Conservation (phyloP, 1,140 invertebrate species). For the Drosophila repleta region DNA sequence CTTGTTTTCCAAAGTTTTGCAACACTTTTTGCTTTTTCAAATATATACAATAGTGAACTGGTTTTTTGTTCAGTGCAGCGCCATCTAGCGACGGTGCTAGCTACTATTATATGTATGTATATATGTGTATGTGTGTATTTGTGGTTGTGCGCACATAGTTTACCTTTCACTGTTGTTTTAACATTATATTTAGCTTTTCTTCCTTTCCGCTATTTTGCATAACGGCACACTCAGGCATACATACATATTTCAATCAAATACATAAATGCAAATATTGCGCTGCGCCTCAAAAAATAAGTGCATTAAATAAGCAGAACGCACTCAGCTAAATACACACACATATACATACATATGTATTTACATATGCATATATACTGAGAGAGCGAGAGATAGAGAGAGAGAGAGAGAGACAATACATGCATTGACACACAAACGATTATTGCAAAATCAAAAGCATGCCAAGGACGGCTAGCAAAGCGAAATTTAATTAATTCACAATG, state of each 20-base stretch:
- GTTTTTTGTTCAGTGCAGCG: constrained; percentile 51
- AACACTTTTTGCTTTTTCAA: constrained; percentile 55
- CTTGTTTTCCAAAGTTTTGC: constrained; percentile 62
- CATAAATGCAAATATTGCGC: constrained; percentile 64
- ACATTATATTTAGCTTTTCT: constrained; percentile 10
- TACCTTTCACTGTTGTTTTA: constrained; percentile 36
- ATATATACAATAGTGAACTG: constrained; percentile 45
- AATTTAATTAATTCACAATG: constrained; percentile 77
- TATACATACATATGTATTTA: constrained; percentile 1
- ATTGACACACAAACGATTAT: constrained; percentile 32
- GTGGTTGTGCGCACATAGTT: not conserved
- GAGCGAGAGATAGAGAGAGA: too few species aligned
- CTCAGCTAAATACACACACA: constrained; percentile 45
- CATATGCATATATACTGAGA: too few species aligned
- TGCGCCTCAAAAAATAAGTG: constrained; percentile 47
- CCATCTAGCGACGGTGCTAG: constrained; percentile 45
- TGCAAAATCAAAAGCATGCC: constrained; percentile 77
- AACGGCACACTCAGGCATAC: constrained; percentile 2
- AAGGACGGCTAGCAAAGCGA: constrained; percentile 64
- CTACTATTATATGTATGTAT: not conserved
- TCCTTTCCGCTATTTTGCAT: constrained; percentile 26
- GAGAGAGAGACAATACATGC: not conserved
- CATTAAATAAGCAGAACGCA: constrained; percentile 55
- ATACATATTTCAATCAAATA: constrained; percentile 20
- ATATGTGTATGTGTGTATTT: constrained; percentile 1